Evolutionary conservation across 1,140 invertebrate genomes (phyloP).

Genomic region (Drosophila varians): DNA sequence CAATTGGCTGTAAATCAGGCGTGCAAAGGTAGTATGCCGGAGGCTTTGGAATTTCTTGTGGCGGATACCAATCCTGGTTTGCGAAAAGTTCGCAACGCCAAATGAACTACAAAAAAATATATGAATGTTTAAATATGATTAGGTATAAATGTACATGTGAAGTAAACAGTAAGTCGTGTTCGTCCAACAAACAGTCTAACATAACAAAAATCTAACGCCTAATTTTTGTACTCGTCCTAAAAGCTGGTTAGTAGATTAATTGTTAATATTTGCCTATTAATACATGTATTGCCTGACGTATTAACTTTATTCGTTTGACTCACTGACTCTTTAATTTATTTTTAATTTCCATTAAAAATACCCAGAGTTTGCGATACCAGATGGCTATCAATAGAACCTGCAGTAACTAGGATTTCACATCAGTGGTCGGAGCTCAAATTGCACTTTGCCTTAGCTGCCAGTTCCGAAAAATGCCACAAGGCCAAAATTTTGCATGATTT

Average conservation of each 20-base stretch:
- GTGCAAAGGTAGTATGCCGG: constrained; percentile 1
- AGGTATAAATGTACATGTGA: constrained; percentile 9
- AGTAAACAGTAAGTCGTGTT: constrained; percentile 7
- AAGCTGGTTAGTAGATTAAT: constrained; percentile 9
- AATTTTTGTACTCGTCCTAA: constrained; percentile 9
- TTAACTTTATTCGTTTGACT: constrained; percentile 10
- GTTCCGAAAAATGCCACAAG: constrained; percentile 5
- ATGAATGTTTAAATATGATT: constrained; percentile 6
- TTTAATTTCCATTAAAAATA: constrained; percentile 2
- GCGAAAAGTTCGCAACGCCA: neutral
- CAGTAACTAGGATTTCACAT: constrained; percentile 4
- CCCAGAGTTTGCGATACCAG: constrained; percentile 12
- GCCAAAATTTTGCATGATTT: constrained; percentile 2
- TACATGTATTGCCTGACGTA: constrained; percentile 9
- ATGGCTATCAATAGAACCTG: constrained; percentile 14
- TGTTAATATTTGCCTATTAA: constrained; percentile 7
- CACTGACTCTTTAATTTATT: constrained; percentile 3
- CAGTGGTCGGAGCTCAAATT: constrained; percentile 8
- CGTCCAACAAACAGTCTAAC: constrained; percentile 4
- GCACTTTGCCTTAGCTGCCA: constrained; percentile 8
- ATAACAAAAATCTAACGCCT: constrained; percentile 7
- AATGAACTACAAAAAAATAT: constrained; percentile 6
- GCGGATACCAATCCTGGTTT: neutral
- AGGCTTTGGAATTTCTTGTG: constrained; percentile 5
- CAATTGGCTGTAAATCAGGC: too few relatives aligned